Percentiles rank a stretch among this genome's conserved stretches.
These are phyloP conservation scores for Lycia hirtaria DNA, from an alignment of 2,888 invertebrate species.

Conservation along the genomic window DNA sequence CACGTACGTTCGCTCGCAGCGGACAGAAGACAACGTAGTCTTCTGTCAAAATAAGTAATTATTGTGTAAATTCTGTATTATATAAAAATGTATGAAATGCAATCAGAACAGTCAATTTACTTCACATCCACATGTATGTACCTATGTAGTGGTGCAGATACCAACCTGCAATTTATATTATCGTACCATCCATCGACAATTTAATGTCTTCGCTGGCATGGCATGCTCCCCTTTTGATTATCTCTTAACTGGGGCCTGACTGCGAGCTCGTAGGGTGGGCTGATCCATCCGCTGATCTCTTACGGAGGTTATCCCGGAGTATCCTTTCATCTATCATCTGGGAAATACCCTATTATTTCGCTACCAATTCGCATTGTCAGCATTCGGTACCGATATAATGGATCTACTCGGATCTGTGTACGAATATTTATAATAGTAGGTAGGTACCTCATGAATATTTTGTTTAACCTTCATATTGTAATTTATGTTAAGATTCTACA, in stretches of 20 bases:
- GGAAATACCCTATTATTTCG: constrained; percentile 43
- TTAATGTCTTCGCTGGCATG: not conserved
- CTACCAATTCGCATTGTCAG: constrained; percentile 44
- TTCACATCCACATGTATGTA: too few relatives aligned
- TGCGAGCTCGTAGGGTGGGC: constrained; percentile 46
- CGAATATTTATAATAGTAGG: not conserved
- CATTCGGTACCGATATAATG: constrained; percentile 26
- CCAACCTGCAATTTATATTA: too few relatives aligned
- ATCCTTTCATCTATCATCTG: constrained; percentile 49
- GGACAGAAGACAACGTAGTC: too few relatives aligned
- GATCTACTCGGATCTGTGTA: constrained; percentile 18
- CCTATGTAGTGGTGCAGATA: too few relatives aligned
- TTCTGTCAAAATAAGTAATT: too few relatives aligned
- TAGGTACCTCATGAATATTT: not conserved
- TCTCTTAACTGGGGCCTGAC: constrained; percentile 4
- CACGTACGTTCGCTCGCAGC: too few relatives aligned
- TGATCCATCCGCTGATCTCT: constrained; percentile 54
- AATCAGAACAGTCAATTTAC: too few relatives aligned
- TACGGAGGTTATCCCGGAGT: constrained; percentile 41
- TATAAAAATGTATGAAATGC: too few relatives aligned
- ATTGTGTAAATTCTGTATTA: too few relatives aligned
- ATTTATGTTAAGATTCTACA: too few relatives aligned
- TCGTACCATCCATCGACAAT: not conserved
- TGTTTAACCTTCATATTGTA: not conserved
- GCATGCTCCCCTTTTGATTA: constrained; percentile 11